These are phyloP conservation scores for Caenorhabditis virilis DNA, from an alignment of 2,888 invertebrate genomes.

Conservation along the genomic window DNA sequence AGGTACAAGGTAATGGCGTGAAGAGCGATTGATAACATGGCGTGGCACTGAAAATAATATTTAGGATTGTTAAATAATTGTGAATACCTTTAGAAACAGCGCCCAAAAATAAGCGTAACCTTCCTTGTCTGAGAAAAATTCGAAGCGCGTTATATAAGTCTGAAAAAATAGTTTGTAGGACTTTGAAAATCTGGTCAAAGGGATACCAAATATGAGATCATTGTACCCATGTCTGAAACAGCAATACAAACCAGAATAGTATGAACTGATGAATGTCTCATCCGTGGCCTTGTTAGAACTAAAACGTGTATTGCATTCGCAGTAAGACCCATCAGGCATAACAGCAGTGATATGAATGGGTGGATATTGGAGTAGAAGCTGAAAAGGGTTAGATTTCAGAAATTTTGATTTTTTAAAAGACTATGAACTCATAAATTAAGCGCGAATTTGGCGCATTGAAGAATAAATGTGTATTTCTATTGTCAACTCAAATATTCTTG, in stretches of 20 bases:
- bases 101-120: conserved; percentile 58
- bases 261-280: conserved; percentile 55
- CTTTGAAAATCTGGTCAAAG: background rate
- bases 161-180: conserved; percentile 16
- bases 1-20: conserved; percentile 61
- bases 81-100: conserved; percentile 53
- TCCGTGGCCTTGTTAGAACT: conserved; percentile 53
- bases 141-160: conserved; percentile 59
- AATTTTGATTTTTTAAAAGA: conserved; percentile 1
- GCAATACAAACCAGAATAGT: conserved; percentile 57
- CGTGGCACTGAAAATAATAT: too few relatives aligned
- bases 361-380: conserved; percentile 54
- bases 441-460: background rate
- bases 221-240: conserved; percentile 58
- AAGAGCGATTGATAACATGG: conserved; percentile 52
- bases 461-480: too few relatives aligned
- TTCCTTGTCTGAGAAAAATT: conserved; percentile 41
- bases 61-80: too few relatives aligned
- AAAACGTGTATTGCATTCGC: conserved; percentile 55
- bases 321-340: conserved; percentile 53
- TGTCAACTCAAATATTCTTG: too few relatives aligned
- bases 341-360: conserved; percentile 48
- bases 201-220: conserved; percentile 56
- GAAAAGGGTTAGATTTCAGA: too few relatives aligned
- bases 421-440: background rate